Evolutionary conservation across 2,797 vertebrate genomes (phyloP).

Genomic region (Ciconia nigra): DNA sequence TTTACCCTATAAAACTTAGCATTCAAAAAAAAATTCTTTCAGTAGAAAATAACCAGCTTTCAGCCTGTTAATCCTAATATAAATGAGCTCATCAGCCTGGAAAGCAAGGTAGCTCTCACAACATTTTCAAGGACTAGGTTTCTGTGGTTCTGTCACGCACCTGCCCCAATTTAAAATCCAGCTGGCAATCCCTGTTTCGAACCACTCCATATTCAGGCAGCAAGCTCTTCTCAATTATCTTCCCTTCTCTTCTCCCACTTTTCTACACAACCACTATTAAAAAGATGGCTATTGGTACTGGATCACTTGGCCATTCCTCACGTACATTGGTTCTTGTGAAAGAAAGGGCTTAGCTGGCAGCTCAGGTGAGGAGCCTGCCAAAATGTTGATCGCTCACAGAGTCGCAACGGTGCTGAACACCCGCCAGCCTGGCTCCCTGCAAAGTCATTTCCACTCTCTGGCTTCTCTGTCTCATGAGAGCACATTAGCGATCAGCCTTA

Average conservation of each 20-base stretch:
- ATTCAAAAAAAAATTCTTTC: background rate
- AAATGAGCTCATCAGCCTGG: background rate
- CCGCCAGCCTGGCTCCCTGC: background rate
- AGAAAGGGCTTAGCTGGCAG: conserved; percentile 15
- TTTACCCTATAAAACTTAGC: background rate
- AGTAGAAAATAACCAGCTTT: background rate
- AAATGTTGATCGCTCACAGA: background rate
- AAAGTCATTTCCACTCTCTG: background rate
- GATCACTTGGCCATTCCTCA: conserved; percentile 28
- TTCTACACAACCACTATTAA: background rate
- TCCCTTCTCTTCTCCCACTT: background rate
- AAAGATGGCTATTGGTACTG: conserved; percentile 9
- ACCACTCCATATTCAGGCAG: background rate
- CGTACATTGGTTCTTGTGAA: background rate
- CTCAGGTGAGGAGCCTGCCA: conserved; percentile 37
- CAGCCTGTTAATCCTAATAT: background rate
- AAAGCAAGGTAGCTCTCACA: background rate
- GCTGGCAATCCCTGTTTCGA: background rate
- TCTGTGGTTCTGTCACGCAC: background rate
- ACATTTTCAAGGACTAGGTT: background rate
- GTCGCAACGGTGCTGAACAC: background rate
- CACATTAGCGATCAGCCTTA: background rate
- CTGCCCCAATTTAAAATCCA: background rate
- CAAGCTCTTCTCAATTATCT: background rate
- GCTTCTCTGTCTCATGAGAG: background rate